Base-by-base conservation (phyloP, 2,888 invertebrate species). In the Aphodius sticticus region DNA sequence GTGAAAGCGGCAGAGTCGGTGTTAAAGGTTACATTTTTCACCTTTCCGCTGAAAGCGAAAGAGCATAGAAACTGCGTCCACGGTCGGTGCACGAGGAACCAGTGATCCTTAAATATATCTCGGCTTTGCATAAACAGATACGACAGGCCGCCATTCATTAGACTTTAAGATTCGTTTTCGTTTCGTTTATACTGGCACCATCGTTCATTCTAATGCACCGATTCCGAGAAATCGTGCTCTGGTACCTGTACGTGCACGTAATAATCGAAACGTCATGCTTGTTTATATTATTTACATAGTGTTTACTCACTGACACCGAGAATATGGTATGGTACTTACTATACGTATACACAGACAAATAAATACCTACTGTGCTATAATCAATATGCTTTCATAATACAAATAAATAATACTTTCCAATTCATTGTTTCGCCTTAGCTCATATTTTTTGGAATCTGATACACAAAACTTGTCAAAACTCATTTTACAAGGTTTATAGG, bases 11-110 rank as follows among this genome's bases (percentile, higher is more conserved):
- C 53, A 12, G 12, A 7, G 7, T 12, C 12, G 53, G 53, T 53
- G 53, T 53, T 53, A 53, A 53, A 53, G 53, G 53, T 53, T 53
- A 53, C 53, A 53, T 53, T 53, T 53, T 53, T 53, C 53, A 53
- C 53, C 53, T 53, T 53, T 53, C 53, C 53, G 4, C 53, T 53
- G 53, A 53, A 53, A 53, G 53, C 53, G 53, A 53, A 53, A 53
- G 53, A 53, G 53, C 53, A 53, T 53, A 53, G 53, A 53, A 53
- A 53, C 53, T 53, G 2, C 53, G 12, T 53, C 53, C 3, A 12
- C 4, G 53, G 53, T 53, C 53, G 53, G 53, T 53, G 53, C 53
- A 53, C 53, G 53, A 53, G 53, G 9, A 9, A 7, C 53, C 12
- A 5, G 53, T 53, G 53, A 53, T 53, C 53, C 53, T 53, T 53